phyloP scores from a whole-genome alignment of 2,113 vertebrate genomes.

The Carassius carassius region DNA sequence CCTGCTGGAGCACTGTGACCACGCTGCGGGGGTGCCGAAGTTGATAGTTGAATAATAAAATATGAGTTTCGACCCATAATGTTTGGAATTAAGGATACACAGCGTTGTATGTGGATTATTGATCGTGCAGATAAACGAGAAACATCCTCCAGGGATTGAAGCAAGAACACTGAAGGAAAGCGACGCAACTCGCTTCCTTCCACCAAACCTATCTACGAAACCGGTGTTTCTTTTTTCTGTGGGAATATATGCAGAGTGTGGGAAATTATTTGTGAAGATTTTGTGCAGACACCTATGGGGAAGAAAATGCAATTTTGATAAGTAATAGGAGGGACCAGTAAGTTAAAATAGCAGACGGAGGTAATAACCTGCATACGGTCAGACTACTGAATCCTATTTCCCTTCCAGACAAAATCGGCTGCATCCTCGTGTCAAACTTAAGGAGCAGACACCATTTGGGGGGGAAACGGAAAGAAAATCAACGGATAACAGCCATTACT shows the following conservation, averaged over 20 bases:
- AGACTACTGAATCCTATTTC: constrained; percentile 26
- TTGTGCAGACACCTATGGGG: not conserved
- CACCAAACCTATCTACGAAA: constrained; percentile 23
- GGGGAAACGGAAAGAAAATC: constrained; percentile 26
- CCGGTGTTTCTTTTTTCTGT: constrained; percentile 1
- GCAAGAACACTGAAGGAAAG: constrained; percentile 23
- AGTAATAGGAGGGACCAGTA: not conserved
- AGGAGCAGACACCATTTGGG: constrained; percentile 14
- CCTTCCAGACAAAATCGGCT: not conserved
- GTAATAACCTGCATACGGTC: not conserved
- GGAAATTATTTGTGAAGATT: constrained; percentile 15
- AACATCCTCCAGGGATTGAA: constrained; percentile 4
- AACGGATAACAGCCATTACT: constrained; percentile 15
- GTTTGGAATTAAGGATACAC: not conserved
- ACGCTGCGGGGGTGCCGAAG: constrained; percentile 40
- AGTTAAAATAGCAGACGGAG: constrained; percentile 37
- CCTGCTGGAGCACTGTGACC: constrained; percentile 50
- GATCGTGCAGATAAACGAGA: constrained; percentile 17
- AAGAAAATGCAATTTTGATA: not conserved
- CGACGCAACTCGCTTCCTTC: constrained; percentile 32
- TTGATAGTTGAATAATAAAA: constrained; percentile 8
- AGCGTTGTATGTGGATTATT: constrained; percentile 43
- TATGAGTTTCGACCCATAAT: not conserved
- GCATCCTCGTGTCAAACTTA: constrained; percentile 16
- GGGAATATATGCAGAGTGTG: constrained; percentile 16